phyloP scores from a whole-genome alignment of 2,888 invertebrate species.

The Mycalesis mineus region DNA sequence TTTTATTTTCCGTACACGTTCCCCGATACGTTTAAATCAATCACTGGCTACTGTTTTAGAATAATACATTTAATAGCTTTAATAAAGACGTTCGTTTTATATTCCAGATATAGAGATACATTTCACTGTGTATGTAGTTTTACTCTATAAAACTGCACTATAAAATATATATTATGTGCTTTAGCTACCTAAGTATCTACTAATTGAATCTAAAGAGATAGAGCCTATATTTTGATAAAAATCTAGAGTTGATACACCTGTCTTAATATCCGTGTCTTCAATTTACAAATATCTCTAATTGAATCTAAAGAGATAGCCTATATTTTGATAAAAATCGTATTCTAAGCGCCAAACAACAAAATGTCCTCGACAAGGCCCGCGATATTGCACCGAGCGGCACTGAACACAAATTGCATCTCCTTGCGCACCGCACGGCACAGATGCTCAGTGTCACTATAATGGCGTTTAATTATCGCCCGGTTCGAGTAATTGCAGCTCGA shows the following conservation, averaged over 20 bases:
- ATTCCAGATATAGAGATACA: slow-evolving; percentile 17
- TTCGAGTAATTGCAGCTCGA: slow-evolving; percentile 55
- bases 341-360: too few relatives aligned
- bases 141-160: neutral
- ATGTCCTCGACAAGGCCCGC: too few relatives aligned
- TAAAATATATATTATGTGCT: neutral
- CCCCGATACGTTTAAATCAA: slow-evolving; percentile 24
- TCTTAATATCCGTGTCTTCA: too few relatives aligned
- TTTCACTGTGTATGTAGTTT: too few relatives aligned
- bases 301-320: too few relatives aligned
- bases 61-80: slow-evolving; percentile 18
- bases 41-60: slow-evolving; percentile 20
- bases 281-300: too few relatives aligned
- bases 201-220: too few relatives aligned
- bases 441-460: slow-evolving; percentile 44
- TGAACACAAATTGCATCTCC: slow-evolving; percentile 26
- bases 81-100: slow-evolving; percentile 24
- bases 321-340: too few relatives aligned
- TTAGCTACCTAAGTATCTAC: too few relatives aligned
- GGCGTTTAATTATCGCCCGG: slow-evolving; percentile 57
- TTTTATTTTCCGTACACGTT: slow-evolving; percentile 20
- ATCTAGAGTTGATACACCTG: too few relatives aligned
- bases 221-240: too few relatives aligned
- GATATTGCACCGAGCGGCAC: slow-evolving; percentile 16
- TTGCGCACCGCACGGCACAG: slow-evolving; percentile 30